Percentiles rank a stretch among this genome's conserved stretches.
phyloP scores from a whole-genome alignment of 2,888 invertebrate species.

The Drosophila greeni region DNA sequence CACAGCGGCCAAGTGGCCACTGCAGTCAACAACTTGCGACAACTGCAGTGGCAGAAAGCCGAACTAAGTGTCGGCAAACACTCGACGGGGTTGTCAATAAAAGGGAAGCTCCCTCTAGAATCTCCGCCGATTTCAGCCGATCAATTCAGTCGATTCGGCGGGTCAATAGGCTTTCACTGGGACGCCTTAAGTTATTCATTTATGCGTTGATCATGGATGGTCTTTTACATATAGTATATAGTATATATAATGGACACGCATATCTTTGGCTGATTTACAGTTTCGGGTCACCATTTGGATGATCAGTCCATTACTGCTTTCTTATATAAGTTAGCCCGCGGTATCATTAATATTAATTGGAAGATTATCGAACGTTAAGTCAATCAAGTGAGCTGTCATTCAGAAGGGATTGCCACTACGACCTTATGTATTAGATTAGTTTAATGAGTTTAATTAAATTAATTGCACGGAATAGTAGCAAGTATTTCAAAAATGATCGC shows the following conservation, averaged over 20 bases:
- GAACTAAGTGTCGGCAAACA: conserved; percentile 34
- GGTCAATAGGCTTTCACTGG: conserved; percentile 52
- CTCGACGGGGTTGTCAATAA: conserved; percentile 13
- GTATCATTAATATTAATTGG: conserved; percentile 36
- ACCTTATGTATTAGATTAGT: not conserved
- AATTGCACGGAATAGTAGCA: conserved; percentile 10
- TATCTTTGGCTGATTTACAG: conserved; percentile 30
- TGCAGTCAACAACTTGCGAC: conserved; percentile 42
- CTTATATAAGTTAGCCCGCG: conserved; percentile 25
- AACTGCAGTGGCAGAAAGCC: conserved; percentile 29
- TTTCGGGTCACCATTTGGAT: conserved; percentile 21
- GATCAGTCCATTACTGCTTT: not conserved
- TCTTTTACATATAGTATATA: conserved; percentile 10
- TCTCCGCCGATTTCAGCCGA: not conserved
- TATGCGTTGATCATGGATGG: conserved; percentile 38
- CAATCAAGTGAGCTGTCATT: conserved; percentile 12
- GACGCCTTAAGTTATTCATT: conserved; percentile 35
- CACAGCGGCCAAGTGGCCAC: conserved; percentile 10
- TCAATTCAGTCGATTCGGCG: conserved; percentile 1
- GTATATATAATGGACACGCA: conserved; percentile 28
- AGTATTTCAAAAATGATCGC: not conserved
- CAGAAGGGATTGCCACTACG: conserved; percentile 13
- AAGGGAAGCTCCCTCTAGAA: conserved; percentile 16
- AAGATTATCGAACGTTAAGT: conserved; percentile 18
- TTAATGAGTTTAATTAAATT: conserved; percentile 25